These are phyloP conservation scores for Pangasius sanitwongsei DNA, from an alignment of 2,797 vertebrate genomes.

Conservation along the genomic window DNA sequence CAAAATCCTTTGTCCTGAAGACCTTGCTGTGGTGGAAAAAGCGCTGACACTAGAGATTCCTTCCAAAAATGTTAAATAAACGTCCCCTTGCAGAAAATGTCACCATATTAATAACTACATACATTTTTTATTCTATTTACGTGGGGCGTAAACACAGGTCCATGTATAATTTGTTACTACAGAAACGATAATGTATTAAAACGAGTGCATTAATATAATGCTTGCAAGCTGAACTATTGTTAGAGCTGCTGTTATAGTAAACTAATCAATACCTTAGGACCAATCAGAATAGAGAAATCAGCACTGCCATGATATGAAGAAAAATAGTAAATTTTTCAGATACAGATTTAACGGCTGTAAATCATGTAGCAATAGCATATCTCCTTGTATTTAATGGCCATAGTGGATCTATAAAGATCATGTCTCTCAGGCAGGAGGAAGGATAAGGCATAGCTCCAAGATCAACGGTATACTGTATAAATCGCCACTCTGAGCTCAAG, in stretches of 20 bases:
- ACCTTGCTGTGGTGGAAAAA: not conserved
- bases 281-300: not conserved
- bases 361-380: not conserved
- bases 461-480: conserved; percentile 31
- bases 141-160: not conserved
- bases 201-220: not conserved
- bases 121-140: not conserved
- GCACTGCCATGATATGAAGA: not conserved
- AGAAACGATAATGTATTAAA: not conserved
- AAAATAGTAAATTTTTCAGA: not conserved
- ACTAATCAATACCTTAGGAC: not conserved
- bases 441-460: conserved; percentile 16
- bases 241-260: not conserved
- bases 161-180: not conserved
- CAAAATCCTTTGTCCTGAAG: not conserved
- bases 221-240: not conserved
- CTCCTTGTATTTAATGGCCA: not conserved
- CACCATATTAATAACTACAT: not conserved
- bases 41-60: not conserved
- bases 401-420: not conserved
- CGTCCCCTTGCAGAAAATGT: not conserved
- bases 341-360: not conserved
- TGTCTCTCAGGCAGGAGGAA: not conserved
- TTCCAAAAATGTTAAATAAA: not conserved
- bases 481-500: conserved; percentile 44